Base-by-base conservation (phyloP, 2,888 invertebrate species). In the Xanthostigma xanthostigma region DNA sequence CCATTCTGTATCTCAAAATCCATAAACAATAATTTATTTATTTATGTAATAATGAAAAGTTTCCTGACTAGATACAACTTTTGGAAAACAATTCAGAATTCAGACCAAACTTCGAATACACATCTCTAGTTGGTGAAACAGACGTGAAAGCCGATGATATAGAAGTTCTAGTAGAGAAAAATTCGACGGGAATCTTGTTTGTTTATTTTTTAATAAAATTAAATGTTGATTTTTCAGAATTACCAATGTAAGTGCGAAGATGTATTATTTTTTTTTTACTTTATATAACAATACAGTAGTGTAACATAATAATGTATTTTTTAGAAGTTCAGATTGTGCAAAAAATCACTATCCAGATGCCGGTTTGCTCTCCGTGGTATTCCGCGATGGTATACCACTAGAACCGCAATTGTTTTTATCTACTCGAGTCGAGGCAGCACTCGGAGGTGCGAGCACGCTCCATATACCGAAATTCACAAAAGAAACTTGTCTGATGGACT, bases 201-300 rank as follows among this genome's bases (percentile, higher is more conserved):
- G 75, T 78, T 1, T 75, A 75, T 59, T 81, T 85, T 60, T 60
- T 82, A 35, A 78, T 85, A 51, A 73, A 70, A 57, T 65, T 85
- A 3, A 72, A 76, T 56, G 68, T 84, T 35, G 78, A 84, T 58
- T 76, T 75, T 54, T 71, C 76, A 11, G 65, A 69, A 53, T 64
- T 85, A 51, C 81, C 82, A 36, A 73, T 77, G 54, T 64, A 61
- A 44, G 36, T 36, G 14, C n/a, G 12, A 10, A 44, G n/a, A 44
- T 1, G 35, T 33, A 11, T n/a, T 43, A n/a, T 44, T 36, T n/a
- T 44, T n/a, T 27, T 27, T 27, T 27, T 27, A 6, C 27, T 27
- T 27, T 27, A 27, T 27, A 27, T 27, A 27, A 27, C 6, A 27
- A 27, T 27, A 27, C 6, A 27, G 27, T 27, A 27, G 27, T 6